Percentiles rank a stretch among this genome's conserved stretches.
phyloP scores from a whole-genome alignment of 2,888 invertebrate species.

The Oligia fasciuncula region DNA sequence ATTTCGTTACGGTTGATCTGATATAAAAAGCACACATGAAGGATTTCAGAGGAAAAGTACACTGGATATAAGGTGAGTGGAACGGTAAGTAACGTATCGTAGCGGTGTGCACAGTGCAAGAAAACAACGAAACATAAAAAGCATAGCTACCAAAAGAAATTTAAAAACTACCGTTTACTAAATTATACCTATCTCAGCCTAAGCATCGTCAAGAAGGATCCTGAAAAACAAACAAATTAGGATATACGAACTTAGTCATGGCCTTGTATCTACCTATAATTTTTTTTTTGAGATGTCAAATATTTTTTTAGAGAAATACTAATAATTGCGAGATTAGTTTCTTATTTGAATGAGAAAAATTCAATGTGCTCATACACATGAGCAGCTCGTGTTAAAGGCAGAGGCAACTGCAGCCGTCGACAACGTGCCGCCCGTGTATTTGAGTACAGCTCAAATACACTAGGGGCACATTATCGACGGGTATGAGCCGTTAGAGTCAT shows the following conservation, averaged over 20 bases:
- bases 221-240: not conserved
- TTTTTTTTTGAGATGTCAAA: not conserved
- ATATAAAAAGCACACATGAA: conserved; percentile 26
- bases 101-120: conserved; percentile 12
- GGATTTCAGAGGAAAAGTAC: conserved; percentile 35
- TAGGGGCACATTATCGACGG: not conserved
- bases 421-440: not conserved
- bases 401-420: not conserved
- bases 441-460: not conserved
- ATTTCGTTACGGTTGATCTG: conserved; percentile 11
- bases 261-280: too few relatives aligned
- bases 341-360: not conserved
- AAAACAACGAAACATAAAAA: not conserved
- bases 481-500: not conserved
- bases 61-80: conserved; percentile 58
- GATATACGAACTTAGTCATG: not conserved
- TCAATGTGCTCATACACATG: not conserved
- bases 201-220: not conserved
- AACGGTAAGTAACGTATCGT: conserved; percentile 53
- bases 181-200: not conserved
- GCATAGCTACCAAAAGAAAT: not conserved
- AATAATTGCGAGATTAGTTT: not conserved
- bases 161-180: not conserved
- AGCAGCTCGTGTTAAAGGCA: not conserved
- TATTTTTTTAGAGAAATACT: not conserved